phyloP scores from a whole-genome alignment of 2,797 vertebrate species.

The Premnoplex brunnescens region DNA sequence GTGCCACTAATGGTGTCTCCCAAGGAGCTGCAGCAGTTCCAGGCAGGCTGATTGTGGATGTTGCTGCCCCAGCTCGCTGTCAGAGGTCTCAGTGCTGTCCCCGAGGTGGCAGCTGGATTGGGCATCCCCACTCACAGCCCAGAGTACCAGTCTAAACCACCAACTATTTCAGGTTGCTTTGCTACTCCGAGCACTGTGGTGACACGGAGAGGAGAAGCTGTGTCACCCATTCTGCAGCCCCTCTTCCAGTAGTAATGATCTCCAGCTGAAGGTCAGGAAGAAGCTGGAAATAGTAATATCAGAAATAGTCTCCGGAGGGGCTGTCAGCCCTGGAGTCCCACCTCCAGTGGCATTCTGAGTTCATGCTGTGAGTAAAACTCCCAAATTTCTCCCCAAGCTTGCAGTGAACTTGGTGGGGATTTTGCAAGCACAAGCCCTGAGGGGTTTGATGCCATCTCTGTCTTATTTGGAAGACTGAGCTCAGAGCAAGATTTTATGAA shows the following conservation, averaged over 20 bases:
- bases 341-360: neutral
- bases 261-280: neutral
- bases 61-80: neutral
- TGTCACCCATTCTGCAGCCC: neutral
- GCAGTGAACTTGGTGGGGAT: neutral
- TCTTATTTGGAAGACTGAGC: neutral
- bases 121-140: neutral
- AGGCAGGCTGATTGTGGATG: neutral
- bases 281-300: neutral
- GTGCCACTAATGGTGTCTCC: neutral
- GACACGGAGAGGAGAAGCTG: neutral
- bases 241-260: neutral
- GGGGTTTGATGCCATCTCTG: neutral
- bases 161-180: neutral
- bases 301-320: neutral
- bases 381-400: neutral
- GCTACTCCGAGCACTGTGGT: rapidly evolving
- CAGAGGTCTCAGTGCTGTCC: neutral
- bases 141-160: neutral
- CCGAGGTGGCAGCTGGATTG: neutral
- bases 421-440: neutral
- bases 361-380: neutral
- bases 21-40: neutral
- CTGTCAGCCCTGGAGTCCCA: neutral
- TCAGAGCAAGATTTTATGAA: neutral